These are phyloP conservation scores for Daboia siamensis DNA, from an alignment of 2,113 vertebrate genomes.

Conservation along the genomic window DNA sequence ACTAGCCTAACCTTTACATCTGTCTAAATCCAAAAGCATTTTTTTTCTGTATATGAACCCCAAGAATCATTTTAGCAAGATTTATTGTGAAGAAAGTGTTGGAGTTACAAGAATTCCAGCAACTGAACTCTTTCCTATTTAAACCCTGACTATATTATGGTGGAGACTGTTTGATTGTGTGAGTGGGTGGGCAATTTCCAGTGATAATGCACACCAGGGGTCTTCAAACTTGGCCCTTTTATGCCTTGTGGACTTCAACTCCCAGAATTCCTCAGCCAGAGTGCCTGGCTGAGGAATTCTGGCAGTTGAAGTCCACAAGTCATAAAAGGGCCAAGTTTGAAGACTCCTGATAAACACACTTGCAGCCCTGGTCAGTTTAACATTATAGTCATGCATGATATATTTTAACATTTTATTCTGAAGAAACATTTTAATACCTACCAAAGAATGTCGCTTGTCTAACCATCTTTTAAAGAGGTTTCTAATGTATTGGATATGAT, in stretches of 20 bases:
- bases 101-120: neutral
- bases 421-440: neutral
- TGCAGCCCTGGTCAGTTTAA: neutral
- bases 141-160: neutral
- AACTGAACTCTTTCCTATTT: neutral
- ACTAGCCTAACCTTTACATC: too few relatives aligned
- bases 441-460: neutral
- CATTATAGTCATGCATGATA: neutral
- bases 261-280: too few relatives aligned
- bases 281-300: too few relatives aligned
- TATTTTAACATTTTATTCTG: neutral
- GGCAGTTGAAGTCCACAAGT: too few relatives aligned
- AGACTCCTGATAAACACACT: neutral
- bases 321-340: too few relatives aligned
- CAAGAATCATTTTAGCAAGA: neutral
- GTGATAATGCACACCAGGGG: too few relatives aligned
- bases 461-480: neutral
- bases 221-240: too few relatives aligned
- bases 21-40: too few relatives aligned
- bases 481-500: neutral
- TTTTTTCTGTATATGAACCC: neutral
- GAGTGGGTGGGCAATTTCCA: too few relatives aligned
- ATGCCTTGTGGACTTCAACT: too few relatives aligned
- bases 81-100: neutral
- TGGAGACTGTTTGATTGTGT: too few relatives aligned